Conservation (phyloP, 2,797 vertebrate species). For the Antennarius maculatus region DNA sequence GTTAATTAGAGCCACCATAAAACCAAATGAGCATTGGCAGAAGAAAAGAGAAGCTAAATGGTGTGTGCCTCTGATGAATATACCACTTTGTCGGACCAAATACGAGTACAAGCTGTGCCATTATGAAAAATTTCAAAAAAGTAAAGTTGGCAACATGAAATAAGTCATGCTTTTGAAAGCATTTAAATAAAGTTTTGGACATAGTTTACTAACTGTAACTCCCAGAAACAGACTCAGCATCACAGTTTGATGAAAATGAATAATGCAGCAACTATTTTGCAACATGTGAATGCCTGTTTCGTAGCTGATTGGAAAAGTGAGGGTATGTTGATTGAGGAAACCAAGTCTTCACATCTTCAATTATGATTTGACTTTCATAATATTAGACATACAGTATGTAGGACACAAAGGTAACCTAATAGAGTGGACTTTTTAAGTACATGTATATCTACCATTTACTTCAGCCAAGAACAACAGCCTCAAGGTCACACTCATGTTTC, state of each 20-base stretch:
- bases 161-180: background rate
- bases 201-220: background rate
- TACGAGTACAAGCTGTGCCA: background rate
- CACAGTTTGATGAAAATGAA: no score
- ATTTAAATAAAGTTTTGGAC: background rate
- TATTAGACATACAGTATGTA: background rate
- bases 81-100: constrained; percentile 5
- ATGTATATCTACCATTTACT: background rate
- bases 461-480: no score
- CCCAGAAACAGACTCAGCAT: no score
- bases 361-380: background rate
- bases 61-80: constrained; percentile 30
- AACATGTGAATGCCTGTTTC: no score
- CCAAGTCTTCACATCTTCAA: background rate
- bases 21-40: constrained; percentile 32
- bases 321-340: background rate
- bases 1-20: constrained; percentile 57
- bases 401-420: background rate
- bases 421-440: background rate
- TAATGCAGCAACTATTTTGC: no score
- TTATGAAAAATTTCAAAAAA: background rate
- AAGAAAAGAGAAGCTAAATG: constrained; percentile 13
- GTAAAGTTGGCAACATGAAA: background rate
- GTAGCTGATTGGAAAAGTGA: no score
- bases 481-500: background rate